phyloP scores from a whole-genome alignment of 1,140 invertebrate species.

The Drosophila varians region DNA sequence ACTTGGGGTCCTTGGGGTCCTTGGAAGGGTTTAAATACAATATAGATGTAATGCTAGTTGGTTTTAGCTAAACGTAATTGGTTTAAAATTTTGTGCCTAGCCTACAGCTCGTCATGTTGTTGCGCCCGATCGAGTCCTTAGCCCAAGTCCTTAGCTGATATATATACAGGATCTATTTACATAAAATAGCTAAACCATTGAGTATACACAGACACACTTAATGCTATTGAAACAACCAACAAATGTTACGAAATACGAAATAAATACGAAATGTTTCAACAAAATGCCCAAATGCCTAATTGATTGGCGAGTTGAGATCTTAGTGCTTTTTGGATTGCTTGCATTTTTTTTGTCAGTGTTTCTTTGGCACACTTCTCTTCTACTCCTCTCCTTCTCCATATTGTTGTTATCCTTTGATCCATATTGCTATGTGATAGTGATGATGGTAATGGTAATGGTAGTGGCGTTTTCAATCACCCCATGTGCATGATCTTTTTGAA shows the following conservation, averaged over 20 bases:
- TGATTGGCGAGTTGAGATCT: constrained; percentile 53
- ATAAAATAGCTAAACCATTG: constrained; percentile 27
- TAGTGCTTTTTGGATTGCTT: constrained; percentile 25
- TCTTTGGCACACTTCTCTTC: constrained; percentile 49
- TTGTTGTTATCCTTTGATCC: constrained; percentile 1
- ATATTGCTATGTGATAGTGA: constrained; percentile 4
- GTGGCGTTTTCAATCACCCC: constrained; percentile 82
- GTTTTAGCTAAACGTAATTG: constrained; percentile 47
- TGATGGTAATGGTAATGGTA: no score
- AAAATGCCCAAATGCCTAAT: constrained; percentile 49
- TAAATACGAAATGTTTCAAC: constrained; percentile 2
- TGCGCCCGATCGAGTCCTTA: no score
- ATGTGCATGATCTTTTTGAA: constrained; percentile 96
- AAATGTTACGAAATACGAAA: constrained; percentile 27
- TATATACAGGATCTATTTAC: constrained; percentile 60
- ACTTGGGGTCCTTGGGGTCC: neutral
- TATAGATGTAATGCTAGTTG: constrained; percentile 2
- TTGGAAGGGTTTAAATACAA: neutral
- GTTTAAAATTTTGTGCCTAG: constrained; percentile 67
- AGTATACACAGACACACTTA: constrained; percentile 2
- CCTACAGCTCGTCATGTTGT: constrained; percentile 45
- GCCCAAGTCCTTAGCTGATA: neutral
- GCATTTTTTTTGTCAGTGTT: no score
- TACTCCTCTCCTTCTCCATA: no score
- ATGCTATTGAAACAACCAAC: constrained; percentile 22